Conservation (phyloP, 2,113 vertebrate species). For the Meleagris gallopavo region DNA sequence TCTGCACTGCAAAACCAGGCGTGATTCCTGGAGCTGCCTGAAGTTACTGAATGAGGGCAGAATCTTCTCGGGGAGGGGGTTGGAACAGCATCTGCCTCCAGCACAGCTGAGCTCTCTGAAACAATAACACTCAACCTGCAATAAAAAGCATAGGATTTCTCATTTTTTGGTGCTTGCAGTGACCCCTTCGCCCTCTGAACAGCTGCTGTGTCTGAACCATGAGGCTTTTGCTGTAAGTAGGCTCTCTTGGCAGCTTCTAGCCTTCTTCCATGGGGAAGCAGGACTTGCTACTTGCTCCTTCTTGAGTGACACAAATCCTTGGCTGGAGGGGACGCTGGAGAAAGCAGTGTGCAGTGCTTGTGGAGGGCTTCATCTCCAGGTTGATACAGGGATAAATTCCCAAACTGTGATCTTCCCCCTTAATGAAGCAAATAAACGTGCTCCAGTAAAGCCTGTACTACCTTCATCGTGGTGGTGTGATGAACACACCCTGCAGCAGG, state of each 20-base stretch:
- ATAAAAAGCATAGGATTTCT: slow-evolving; percentile 37
- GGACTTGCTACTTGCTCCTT: not conserved
- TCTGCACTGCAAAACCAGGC: not conserved
- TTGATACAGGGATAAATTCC: not conserved
- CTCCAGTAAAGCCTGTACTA: not conserved
- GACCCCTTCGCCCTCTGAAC: not conserved
- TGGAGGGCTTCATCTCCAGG: not conserved
- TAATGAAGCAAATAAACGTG: not conserved
- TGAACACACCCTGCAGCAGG: not conserved
- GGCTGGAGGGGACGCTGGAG: not conserved
- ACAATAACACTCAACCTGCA: slow-evolving; percentile 47
- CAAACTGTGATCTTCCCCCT: not conserved
- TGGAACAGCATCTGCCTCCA: not conserved
- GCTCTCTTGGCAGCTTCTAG: not conserved
- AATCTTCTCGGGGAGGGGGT: not conserved
- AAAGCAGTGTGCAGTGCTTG: not conserved
- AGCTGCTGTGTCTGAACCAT: not conserved
- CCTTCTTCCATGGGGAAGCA: accelerated
- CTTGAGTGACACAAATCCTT: not conserved
- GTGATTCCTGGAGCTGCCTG: not conserved
- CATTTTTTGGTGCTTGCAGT: not conserved
- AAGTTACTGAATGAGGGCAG: not conserved
- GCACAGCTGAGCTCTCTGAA: slow-evolving; percentile 21
- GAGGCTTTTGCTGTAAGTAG: not conserved
- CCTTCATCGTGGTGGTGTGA: not conserved